Base-by-base conservation (phyloP, 2,888 invertebrate genomes). In the Rotaria socialis region DNA sequence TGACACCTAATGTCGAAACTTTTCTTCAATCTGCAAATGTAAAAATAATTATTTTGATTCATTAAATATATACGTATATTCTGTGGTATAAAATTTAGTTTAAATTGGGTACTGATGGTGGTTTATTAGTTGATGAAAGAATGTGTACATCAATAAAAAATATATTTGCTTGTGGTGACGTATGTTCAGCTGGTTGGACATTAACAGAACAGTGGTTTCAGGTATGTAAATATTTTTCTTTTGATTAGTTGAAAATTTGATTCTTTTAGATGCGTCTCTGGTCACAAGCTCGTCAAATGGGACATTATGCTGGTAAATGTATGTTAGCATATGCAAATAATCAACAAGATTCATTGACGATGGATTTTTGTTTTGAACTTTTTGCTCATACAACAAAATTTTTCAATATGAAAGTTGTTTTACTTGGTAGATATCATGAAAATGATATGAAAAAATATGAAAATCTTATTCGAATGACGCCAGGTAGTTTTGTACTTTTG, bases 241-340 rank as follows among this genome's bases (percentile, higher is more conserved):
- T 52, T 16, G 52, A 52, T 16, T 52, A 52, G 16, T 52, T 0
- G 16, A 11, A 16, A 80, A 47, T 41, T 84, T 55, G 86, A 85
- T 52, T 35, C 84, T 88, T 90, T 74, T 89, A 97, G 92, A 95
- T 98, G 94, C 93, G 96, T 87, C 92, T 99, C 58, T 99, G 99
- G 99, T 96, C 96, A 0, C 99, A 99, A 92, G 99, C 98, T 0
- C 92, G 96, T 86, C 97, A 97, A 92, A 97, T 97, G 97, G 99
- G 97, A 19, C 93, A 94, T 86, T 96, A 96, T 93, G 96, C 95
- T 47, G 97, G 96, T 0, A 95, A 95, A 90, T 94, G 94, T 87
- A 97, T 99, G 95, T 88, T 89, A 11, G 90, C 90, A 22, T 88
- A 89, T 19, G n/a, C 86, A 19, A 88, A 87, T 8, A 87, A 87